phyloP scores from a whole-genome alignment of 2,113 vertebrate species.

The Bos indicus region DNA sequence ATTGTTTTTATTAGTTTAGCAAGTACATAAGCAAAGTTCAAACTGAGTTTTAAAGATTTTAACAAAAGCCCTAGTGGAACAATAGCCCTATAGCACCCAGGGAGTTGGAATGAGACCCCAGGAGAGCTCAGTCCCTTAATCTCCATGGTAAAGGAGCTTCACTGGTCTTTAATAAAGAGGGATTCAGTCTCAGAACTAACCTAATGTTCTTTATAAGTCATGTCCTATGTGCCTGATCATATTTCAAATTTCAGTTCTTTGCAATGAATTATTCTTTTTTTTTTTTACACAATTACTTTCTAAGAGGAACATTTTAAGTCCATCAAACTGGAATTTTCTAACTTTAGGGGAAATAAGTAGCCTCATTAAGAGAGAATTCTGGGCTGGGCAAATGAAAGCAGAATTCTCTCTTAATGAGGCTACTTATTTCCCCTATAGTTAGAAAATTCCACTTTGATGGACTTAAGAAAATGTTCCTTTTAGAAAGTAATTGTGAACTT shows the following conservation, averaged over 20 bases:
- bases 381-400: neutral
- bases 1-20: neutral
- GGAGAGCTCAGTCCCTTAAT: neutral
- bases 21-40: neutral
- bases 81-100: neutral
- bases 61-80: neutral
- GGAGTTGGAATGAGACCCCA: neutral
- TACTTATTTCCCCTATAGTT: neutral
- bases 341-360: neutral
- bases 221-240: neutral
- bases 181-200: neutral
- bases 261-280: neutral
- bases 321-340: neutral
- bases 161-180: neutral
- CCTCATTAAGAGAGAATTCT: neutral
- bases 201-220: neutral
- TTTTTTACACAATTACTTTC: neutral
- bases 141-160: neutral
- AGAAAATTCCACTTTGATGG: neutral
- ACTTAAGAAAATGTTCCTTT: neutral
- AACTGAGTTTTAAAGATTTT: neutral
- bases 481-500: constrained; percentile 19
- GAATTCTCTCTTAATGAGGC: neutral
- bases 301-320: neutral
- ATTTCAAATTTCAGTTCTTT: neutral